Conservation (phyloP, 2,113 vertebrate genomes). For the Danionella cerebrum region DNA sequence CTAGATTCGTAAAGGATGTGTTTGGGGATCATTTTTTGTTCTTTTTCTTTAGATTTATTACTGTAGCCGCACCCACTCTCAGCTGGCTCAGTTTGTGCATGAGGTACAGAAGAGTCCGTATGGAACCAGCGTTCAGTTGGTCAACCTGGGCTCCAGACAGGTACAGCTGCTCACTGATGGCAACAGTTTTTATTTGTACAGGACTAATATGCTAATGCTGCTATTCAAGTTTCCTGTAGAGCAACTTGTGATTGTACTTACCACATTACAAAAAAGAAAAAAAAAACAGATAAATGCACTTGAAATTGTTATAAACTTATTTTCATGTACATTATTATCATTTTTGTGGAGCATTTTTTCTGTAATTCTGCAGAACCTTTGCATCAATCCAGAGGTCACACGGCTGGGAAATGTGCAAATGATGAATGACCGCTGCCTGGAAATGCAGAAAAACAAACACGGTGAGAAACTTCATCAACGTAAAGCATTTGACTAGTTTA, state of each 20-base stretch:
- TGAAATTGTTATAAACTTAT: no score
- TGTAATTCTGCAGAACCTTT: slow-evolving; percentile 71
- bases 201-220: not conserved
- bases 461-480: slow-evolving; percentile 60
- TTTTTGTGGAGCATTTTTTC: not conserved
- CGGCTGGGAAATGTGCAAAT: slow-evolving; percentile 72
- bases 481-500: no score
- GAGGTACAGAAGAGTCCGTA: slow-evolving; percentile 94
- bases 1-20: not conserved
- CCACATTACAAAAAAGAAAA: no score
- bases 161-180: slow-evolving; percentile 51
- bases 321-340: not conserved
- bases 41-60: slow-evolving; percentile 80
- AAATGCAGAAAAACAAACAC: slow-evolving; percentile 86
- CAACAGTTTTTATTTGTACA: not conserved
- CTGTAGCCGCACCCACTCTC: slow-evolving; percentile 94
- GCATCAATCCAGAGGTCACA: slow-evolving; percentile 83
- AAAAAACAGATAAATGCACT: no score
- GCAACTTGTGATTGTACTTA: no score
- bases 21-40: not conserved
- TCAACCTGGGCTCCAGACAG: slow-evolving; percentile 87
- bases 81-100: slow-evolving; percentile 88
- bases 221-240: no score
- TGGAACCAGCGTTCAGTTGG: slow-evolving; percentile 70
- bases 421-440: slow-evolving; percentile 89